Conservation (phyloP, 1,140 invertebrate genomes). For the Zaprionus capensis region DNA sequence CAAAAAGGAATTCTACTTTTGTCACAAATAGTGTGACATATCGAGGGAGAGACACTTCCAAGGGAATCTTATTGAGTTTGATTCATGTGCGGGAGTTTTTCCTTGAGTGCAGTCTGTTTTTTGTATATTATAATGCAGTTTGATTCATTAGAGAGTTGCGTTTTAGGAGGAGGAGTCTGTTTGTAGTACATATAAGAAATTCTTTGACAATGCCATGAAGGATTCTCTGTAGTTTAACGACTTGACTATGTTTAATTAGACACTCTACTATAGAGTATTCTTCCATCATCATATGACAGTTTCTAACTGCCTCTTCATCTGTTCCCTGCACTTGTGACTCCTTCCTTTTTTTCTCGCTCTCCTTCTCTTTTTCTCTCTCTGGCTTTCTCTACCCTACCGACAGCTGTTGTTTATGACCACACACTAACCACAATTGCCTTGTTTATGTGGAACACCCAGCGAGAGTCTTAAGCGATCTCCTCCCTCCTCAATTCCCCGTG, state of each 20-base stretch:
- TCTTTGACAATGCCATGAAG: not conserved
- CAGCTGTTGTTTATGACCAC: constrained; percentile 65
- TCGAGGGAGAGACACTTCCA: not conserved
- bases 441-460: constrained; percentile 32
- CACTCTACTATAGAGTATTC: not conserved
- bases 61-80: not conserved
- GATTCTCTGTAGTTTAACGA: no score
- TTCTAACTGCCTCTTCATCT: not conserved
- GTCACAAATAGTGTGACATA: constrained; percentile 5
- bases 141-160: not conserved
- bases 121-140: constrained; percentile 7
- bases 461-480: not conserved
- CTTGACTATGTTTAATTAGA: no score
- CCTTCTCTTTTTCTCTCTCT: not conserved
- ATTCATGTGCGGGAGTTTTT: not conserved
- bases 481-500: not conserved
- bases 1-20: constrained; percentile 3
- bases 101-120: not conserved
- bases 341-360: no score
- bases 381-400: constrained; percentile 1
- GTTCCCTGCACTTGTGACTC: constrained; percentile 41
- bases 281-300: not conserved
- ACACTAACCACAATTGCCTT: constrained; percentile 57
- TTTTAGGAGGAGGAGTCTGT: not conserved
- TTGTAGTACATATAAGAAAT: no score